Conservation (phyloP, 2,113 vertebrate species). For the Festucalex cinctus region DNA sequence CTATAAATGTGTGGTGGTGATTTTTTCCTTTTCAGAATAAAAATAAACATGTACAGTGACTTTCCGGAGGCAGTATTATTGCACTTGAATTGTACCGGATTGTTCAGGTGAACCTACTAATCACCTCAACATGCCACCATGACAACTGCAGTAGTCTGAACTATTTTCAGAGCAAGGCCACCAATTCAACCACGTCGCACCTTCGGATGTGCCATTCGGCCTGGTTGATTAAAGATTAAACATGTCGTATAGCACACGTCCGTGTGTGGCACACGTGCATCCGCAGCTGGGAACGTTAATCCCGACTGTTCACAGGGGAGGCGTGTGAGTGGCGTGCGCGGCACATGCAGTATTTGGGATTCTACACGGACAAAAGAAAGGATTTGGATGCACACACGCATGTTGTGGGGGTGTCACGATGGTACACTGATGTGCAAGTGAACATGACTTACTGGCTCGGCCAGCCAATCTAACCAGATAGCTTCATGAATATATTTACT, state of each 20-base stretch:
- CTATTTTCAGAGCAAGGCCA: conserved; percentile 49
- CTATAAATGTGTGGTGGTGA: too few species aligned
- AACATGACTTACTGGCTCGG: conserved; percentile 2
- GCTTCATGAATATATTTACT: conserved; percentile 1
- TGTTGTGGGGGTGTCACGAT: neutral
- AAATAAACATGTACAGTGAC: neutral
- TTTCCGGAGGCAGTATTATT: neutral
- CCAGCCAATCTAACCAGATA: neutral
- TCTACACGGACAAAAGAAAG: neutral
- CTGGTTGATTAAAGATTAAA: conserved; percentile 1
- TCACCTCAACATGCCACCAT: conserved; percentile 17
- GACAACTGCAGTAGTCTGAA: conserved; percentile 35
- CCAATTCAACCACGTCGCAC: conserved; percentile 30
- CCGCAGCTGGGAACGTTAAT: neutral
- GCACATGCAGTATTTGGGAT: neutral
- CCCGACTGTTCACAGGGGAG: neutral
- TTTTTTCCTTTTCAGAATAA: neutral
- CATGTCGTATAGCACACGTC: neutral
- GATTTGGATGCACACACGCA: neutral
- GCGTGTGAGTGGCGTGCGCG: neutral
- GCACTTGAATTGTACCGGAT: neutral
- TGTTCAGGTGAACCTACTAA: neutral
- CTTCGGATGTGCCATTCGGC: conserved; percentile 11
- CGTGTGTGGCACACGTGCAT: neutral
- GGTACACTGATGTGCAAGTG: neutral